Evolutionary conservation across 2,113 vertebrate species (phyloP).

Genomic region (Festucalex cinctus): DNA sequence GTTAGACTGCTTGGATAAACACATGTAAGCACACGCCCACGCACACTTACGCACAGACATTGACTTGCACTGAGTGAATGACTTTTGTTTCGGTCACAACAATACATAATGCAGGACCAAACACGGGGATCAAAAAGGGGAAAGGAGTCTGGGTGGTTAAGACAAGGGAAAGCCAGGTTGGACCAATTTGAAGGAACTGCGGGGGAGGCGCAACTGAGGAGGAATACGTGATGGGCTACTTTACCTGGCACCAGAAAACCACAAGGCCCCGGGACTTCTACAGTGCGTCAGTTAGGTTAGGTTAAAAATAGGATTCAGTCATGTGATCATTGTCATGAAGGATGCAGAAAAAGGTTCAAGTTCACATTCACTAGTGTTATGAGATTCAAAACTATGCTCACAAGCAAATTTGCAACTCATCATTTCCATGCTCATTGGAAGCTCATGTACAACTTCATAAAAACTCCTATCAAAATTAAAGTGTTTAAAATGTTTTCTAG

Average conservation of each 20-base stretch:
- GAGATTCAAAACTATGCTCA: slow-evolving; percentile 19
- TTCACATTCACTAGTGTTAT: slow-evolving; percentile 31
- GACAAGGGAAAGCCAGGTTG: slow-evolving; percentile 31
- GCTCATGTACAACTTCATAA: neutral
- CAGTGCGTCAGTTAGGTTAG: slow-evolving; percentile 68
- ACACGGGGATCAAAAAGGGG: slow-evolving; percentile 44
- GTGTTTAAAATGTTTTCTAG: neutral
- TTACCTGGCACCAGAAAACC: slow-evolving; percentile 92
- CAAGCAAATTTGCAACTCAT: neutral
- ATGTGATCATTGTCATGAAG: slow-evolving; percentile 32
- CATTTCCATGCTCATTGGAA: slow-evolving; percentile 7
- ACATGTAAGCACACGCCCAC: neutral
- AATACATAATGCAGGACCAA: slow-evolving; percentile 15
- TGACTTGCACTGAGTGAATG: neutral
- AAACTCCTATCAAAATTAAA: neutral
- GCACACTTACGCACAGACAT: neutral
- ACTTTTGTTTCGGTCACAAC: neutral
- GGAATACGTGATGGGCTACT: slow-evolving; percentile 64
- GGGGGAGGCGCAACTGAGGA: slow-evolving; percentile 28
- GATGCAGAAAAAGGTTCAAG: slow-evolving; percentile 5
- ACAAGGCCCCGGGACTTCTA: slow-evolving; percentile 90
- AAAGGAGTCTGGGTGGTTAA: slow-evolving; percentile 22
- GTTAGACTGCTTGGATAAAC: neutral
- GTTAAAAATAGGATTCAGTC: slow-evolving; percentile 71
- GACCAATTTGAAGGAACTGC: slow-evolving; percentile 33